Base-by-base conservation (phyloP, 2,113 vertebrate species). In the Podarcis muralis region DNA sequence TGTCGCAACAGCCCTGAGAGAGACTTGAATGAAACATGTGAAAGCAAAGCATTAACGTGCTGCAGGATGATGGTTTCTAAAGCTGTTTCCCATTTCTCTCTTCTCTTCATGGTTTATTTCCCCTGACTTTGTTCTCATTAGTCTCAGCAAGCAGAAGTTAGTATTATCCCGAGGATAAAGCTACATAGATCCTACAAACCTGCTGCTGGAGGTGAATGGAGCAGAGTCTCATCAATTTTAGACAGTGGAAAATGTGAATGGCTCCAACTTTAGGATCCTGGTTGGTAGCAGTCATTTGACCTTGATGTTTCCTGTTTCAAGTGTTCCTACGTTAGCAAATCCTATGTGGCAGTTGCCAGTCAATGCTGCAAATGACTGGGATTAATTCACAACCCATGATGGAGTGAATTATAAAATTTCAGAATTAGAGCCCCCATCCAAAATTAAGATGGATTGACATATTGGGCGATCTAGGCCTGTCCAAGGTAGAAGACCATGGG, bases 1-100 rank as follows among this genome's bases (percentile, higher is more conserved):
- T 79, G 75, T 72, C 43, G 13, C 15, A 48, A 85, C 18, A 81
- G 30, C 68, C 66, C 23, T 37, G 76, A 72, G 66, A 87, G 53
- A 27, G 23, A 53, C 76, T 84, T 90, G 69, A 87, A 68, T 48
- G 66, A 81, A 37, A 74, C 57, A 40, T 75, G 57, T 87, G 18
- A 88, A 92, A 87, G 25, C 59, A 86, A 86, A 78, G 30, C 72
- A 88, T 88, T 83, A 77, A 83, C 72, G 62, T 77, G 81, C 62
- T 68, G 68, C 74, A 32, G 72, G 81, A 83, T 68, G 57, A 83
- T 76, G 22, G 53, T 30, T 76, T 68, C 37, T 81, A 83, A 83
- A 68, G 75, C 43, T 66, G 62, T 20, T 80, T 79, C 85, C 76
- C 40, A 16, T 32, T 69, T 53, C 76, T 83, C 83, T 77, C 30